These are phyloP conservation scores for Corbicula japonica DNA, from an alignment of 2,888 invertebrate species.

Conservation along the genomic window DNA sequence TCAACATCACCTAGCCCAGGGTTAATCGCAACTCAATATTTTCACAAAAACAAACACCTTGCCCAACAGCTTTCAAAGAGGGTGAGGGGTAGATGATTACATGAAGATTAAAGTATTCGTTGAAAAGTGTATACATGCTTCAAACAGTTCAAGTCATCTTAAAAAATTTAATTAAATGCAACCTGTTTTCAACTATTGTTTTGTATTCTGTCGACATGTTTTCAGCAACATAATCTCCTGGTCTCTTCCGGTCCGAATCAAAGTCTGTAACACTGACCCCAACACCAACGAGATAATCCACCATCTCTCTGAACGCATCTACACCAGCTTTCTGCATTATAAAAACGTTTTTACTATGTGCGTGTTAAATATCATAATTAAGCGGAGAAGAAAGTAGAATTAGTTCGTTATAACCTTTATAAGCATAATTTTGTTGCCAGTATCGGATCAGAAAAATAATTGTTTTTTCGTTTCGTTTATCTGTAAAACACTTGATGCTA, in stretches of 20 bases:
- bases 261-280: constrained; percentile 1
- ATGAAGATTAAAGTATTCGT: too few relatives aligned
- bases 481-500: not conserved
- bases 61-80: not conserved
- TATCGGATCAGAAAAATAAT: not conserved
- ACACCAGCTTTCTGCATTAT: constrained; percentile 11
- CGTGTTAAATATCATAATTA: not conserved
- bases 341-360: not conserved
- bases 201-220: too few relatives aligned
- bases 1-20: too few relatives aligned
- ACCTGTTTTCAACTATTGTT: not conserved
- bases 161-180: not conserved
- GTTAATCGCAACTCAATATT: too few relatives aligned
- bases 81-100: not conserved
- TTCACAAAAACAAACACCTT: not conserved
- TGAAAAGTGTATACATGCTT: not conserved
- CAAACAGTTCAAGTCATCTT: not conserved
- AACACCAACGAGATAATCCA: constrained; percentile 14
- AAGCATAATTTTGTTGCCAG: not conserved
- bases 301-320: constrained; percentile 7
- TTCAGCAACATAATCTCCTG: constrained; percentile 24
- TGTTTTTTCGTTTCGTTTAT: too few relatives aligned
- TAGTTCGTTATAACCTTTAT: not conserved
- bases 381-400: not conserved
- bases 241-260: constrained; percentile 13